A percentile compares a stretch with the other conserved stretches of the same genome.
Conservation (phyloP, 2,113 vertebrate species). For the Camelus dromedarius region DNA sequence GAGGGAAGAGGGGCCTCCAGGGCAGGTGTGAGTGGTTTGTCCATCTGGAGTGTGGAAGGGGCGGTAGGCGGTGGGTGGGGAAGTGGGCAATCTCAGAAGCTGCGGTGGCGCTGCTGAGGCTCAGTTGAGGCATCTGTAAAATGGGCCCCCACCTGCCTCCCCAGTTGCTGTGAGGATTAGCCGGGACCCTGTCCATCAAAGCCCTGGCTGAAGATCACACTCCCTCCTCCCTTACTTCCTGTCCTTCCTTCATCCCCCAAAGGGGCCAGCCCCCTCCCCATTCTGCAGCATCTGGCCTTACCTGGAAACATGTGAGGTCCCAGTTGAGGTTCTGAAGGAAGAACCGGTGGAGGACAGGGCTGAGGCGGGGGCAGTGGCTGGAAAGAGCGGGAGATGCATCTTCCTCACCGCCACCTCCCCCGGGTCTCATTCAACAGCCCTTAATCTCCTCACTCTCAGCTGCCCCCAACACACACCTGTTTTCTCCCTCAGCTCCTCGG, state of each 20-base stretch:
- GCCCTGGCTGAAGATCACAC: slow-evolving; percentile 46
- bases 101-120: background rate
- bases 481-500: slow-evolving; percentile 60
- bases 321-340: slow-evolving; percentile 11
- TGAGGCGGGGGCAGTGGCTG: background rate
- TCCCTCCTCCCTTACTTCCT: slow-evolving; percentile 51
- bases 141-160: background rate
- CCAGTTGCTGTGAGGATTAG: background rate
- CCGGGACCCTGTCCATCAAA: background rate
- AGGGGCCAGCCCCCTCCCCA: background rate
- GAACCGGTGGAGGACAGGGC: background rate
- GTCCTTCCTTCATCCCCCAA: slow-evolving; percentile 3
- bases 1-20: background rate
- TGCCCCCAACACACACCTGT: slow-evolving; percentile 63
- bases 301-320: slow-evolving; percentile 76
- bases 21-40: background rate
- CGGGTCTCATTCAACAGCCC: background rate
- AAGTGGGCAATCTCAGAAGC: background rate
- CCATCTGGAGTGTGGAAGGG: background rate
- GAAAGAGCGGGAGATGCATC: background rate
- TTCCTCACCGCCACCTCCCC: background rate
- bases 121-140: slow-evolving; percentile 45
- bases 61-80: background rate
- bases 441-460: background rate
- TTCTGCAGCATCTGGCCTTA: slow-evolving; percentile 69